Base-by-base conservation (phyloP, 2,888 invertebrate genomes). In the Actias luna region DNA sequence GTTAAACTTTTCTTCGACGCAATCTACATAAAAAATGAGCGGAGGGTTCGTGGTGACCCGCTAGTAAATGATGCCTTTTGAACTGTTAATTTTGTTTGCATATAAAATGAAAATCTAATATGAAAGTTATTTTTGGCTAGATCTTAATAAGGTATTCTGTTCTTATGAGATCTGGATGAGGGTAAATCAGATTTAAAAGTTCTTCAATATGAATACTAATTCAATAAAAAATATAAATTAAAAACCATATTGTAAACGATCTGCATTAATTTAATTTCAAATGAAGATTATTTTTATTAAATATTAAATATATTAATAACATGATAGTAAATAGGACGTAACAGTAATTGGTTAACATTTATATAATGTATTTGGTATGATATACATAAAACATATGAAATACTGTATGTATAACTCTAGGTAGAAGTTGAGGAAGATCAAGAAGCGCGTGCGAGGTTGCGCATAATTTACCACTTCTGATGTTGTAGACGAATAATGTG, bases 21-120 rank as follows among this genome's bases (percentile, higher is more conserved):
- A 90, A 91, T 91, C 88, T 91, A 88, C 92, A 91, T 92, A 91
- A 91, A 91, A 89, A 91, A 91, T 91, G 89, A 91, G 88, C 79
- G 67, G 77, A 85, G 89, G 88, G 88, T 85, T 84, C 73, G 82
- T 73, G 87, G 88, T 86, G 88, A 89, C 88, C 88, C 86, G 86
- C 82, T 83, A 81, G 88, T 88, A 91, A 91, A 90, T 89, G 89
- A 89, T 87, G 84, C 85, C 86, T 88, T 89, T 90, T 89, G 86
- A 89, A 87, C 89, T 88, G 88, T 88, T 90, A 89, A 89, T 90
- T 89, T 89, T 88, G 84, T 90, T 89, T 90, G 87, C 88, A 90
- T 89, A 84, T 79, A 78, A 85, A 89, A 89, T 88, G 85, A 88
- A 89, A 50, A 88, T 87, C 83, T 85, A 82, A 85, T 85, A 84